phyloP scores from a whole-genome alignment of 2,888 invertebrate genomes.

The Himalopsyche tibetana region DNA sequence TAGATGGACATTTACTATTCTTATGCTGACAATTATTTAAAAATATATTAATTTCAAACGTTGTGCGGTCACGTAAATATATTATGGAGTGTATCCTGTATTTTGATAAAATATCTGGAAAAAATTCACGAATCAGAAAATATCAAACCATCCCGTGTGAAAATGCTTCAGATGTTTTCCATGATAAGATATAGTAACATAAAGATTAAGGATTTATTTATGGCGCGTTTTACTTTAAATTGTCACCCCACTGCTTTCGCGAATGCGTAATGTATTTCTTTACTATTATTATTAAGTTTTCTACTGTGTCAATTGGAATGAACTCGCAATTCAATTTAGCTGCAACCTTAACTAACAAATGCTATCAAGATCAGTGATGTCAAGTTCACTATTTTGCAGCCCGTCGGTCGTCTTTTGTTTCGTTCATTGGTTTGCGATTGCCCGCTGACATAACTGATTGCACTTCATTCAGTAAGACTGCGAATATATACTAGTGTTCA shows the following conservation, averaged over 20 bases:
- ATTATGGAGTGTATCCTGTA: no score
- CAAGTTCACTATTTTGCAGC: constrained; percentile 59
- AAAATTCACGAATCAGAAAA: no score
- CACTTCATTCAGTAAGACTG: not conserved
- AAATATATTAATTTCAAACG: no score
- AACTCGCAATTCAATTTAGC: constrained; percentile 58
- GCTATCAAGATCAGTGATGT: constrained; percentile 59
- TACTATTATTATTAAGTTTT: constrained; percentile 24
- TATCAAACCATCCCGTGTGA: no score
- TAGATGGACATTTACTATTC: no score
- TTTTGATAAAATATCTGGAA: no score
- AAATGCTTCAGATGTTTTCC: no score
- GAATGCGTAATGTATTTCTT: constrained; percentile 1
- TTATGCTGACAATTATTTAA: no score
- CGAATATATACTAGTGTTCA: not conserved
- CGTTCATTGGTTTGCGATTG: not conserved
- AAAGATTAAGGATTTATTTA: not conserved
- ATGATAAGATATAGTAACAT: no score
- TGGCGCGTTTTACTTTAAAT: not conserved
- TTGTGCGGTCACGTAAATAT: no score
- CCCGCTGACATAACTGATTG: constrained; percentile 17
- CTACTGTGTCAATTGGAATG: constrained; percentile 57
- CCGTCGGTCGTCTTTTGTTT: not conserved
- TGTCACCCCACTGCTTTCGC: constrained; percentile 27
- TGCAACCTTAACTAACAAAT: constrained; percentile 49